phyloP scores from a whole-genome alignment of 2,113 vertebrate genomes.

The Mesitornis unicolor region DNA sequence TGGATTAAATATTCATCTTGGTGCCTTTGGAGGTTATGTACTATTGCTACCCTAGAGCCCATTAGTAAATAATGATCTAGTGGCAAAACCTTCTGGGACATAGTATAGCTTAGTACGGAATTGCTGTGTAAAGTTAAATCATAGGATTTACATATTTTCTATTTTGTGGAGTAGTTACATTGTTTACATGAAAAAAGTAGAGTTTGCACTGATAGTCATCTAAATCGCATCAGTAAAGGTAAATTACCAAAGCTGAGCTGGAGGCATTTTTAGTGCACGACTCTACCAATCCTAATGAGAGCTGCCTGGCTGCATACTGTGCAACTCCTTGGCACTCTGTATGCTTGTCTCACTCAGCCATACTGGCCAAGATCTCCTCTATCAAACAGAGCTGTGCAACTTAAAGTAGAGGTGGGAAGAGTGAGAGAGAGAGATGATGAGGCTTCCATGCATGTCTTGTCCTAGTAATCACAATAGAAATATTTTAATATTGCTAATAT shows the following conservation, averaged over 20 bases:
- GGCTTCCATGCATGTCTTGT: fast-evolving
- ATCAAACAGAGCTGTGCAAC: background rate
- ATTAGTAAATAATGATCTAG: constrained; percentile 68
- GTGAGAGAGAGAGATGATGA: background rate
- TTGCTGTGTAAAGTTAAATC: constrained; percentile 19
- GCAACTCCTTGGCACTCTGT: background rate
- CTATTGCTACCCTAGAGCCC: constrained; percentile 5
- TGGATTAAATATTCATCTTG: constrained; percentile 55
- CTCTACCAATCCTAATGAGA: background rate
- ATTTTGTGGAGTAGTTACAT: background rate
- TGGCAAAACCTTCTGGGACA: constrained; percentile 44
- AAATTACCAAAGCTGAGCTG: background rate
- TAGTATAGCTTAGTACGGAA: background rate
- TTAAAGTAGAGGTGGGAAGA: background rate
- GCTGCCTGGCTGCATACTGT: background rate
- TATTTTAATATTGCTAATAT: background rate
- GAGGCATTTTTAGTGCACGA: background rate
- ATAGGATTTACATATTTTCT: constrained; percentile 10
- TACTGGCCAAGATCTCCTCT: background rate
- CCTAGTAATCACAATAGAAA: background rate
- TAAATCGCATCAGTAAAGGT: background rate
- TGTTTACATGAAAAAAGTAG: background rate
- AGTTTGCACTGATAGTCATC: background rate
- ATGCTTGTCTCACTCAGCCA: background rate
- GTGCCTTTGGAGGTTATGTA: constrained; percentile 49